Percentiles rank a stretch among this genome's conserved stretches.
These are phyloP conservation scores for Phengaris arion DNA, from an alignment of 2,888 invertebrate genomes.

Conservation along the genomic window DNA sequence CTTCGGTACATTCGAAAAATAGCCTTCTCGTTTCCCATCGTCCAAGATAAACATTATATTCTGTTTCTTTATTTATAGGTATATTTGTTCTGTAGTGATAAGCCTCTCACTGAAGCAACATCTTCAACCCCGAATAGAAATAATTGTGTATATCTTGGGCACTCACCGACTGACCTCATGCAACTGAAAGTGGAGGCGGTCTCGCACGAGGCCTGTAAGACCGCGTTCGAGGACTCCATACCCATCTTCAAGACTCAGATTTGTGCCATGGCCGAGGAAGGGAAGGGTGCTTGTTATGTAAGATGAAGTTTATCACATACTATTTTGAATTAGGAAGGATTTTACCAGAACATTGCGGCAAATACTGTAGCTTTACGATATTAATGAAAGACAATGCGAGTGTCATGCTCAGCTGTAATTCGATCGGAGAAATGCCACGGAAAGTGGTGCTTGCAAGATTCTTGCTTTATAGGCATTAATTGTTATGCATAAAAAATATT, in stretches of 20 bases:
- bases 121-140: neutral
- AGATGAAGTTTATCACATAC: slow-evolving; percentile 38
- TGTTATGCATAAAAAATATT: too few species aligned
- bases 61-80: too few species aligned
- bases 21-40: too few species aligned
- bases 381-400: too few species aligned
- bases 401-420: too few species aligned
- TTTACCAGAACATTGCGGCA: too few species aligned
- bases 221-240: slow-evolving; percentile 65
- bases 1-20: too few species aligned
- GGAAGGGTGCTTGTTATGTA: slow-evolving; percentile 78
- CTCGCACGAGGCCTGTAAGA: slow-evolving; percentile 70
- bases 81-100: too few species aligned
- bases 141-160: slow-evolving; percentile 58
- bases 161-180: slow-evolving; percentile 72
- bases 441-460: slow-evolving; percentile 63
- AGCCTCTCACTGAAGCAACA: neutral
- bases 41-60: too few species aligned
- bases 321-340: neutral
- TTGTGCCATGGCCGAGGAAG: slow-evolving; percentile 73
- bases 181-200: slow-evolving; percentile 74
- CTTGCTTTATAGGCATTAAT: too few species aligned
- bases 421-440: too few species aligned
- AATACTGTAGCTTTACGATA: too few species aligned
- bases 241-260: slow-evolving; percentile 77